Evolutionary conservation across 2,797 vertebrate species (phyloP).

Genomic region (Liparis tanakae): DNA sequence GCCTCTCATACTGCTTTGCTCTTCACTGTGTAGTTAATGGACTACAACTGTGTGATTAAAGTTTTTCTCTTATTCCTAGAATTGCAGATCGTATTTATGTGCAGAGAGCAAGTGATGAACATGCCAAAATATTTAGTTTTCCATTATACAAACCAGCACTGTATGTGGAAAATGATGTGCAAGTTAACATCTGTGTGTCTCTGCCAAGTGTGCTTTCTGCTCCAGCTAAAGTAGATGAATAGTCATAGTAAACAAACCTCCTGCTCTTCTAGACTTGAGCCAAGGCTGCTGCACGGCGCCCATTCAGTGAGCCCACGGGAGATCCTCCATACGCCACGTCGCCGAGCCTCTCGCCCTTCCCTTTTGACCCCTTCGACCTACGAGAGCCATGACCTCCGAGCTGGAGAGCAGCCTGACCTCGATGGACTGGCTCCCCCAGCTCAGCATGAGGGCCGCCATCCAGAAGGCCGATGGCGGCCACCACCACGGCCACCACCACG

Average conservation of each 20-base stretch:
- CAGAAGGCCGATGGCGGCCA: conserved; percentile 83
- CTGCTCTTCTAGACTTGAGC: conserved; percentile 76
- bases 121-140: conserved; percentile 61
- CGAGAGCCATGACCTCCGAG: conserved; percentile 86
- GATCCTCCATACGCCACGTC: conserved; percentile 49
- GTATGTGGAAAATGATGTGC: conserved; percentile 62
- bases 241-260: conserved; percentile 71
- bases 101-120: conserved; percentile 35
- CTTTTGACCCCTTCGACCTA: conserved; percentile 34
- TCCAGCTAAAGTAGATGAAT: conserved; percentile 67
- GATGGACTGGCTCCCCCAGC: conserved; percentile 92
- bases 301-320: conserved; percentile 71
- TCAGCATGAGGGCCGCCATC: conserved; percentile 88
- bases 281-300: conserved; percentile 70
- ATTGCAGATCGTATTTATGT: conserved; percentile 24
- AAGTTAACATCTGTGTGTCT: conserved; percentile 60
- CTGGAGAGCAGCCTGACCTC: conserved; percentile 91
- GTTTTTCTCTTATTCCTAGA: conserved; percentile 12
- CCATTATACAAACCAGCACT: conserved; percentile 43
- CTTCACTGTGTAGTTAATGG: conserved; percentile 31
- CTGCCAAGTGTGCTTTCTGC: conserved; percentile 66
- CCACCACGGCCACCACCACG: conserved; percentile 75
- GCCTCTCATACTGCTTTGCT: conserved; percentile 26
- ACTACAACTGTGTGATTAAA: conserved; percentile 24
- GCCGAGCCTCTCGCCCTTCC: conserved; percentile 41